Evolutionary conservation across 1,140 invertebrate species (phyloP).

Genomic region (Pissodes strobi): DNA sequence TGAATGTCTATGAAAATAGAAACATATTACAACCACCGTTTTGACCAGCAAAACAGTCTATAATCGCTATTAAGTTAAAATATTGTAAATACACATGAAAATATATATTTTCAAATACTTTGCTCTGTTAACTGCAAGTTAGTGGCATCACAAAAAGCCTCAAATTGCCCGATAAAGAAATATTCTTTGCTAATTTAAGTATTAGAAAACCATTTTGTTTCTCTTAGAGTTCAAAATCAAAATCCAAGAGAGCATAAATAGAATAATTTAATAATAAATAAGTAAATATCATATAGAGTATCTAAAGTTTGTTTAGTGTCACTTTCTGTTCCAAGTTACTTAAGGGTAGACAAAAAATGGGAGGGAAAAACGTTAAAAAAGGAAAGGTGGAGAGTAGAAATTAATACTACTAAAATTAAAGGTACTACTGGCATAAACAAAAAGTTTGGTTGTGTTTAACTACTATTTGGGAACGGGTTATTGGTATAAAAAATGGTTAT

Average conservation of each 20-base stretch:
- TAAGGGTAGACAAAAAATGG: background rate
- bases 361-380: background rate
- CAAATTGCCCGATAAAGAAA: no score
- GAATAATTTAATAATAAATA: slow-evolving; percentile 30
- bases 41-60: no score
- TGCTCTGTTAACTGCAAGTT: no score
- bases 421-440: slow-evolving; percentile 51
- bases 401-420: slow-evolving; percentile 41
- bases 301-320: slow-evolving; percentile 4
- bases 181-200: no score
- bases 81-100: no score
- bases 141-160: no score
- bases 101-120: no score
- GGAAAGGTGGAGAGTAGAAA: no score
- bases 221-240: slow-evolving; percentile 9
- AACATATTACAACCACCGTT: no score
- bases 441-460: slow-evolving; percentile 46
- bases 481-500: slow-evolving; percentile 27
- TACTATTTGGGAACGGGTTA: slow-evolving; percentile 35
- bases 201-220: no score
- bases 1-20: no score
- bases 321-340: background rate
- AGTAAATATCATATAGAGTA: slow-evolving; percentile 17
- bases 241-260: slow-evolving; percentile 18
- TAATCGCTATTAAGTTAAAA: no score